Evolutionary conservation across 2,888 invertebrate species (phyloP).

Genomic region (Macroteleia sp.): DNA sequence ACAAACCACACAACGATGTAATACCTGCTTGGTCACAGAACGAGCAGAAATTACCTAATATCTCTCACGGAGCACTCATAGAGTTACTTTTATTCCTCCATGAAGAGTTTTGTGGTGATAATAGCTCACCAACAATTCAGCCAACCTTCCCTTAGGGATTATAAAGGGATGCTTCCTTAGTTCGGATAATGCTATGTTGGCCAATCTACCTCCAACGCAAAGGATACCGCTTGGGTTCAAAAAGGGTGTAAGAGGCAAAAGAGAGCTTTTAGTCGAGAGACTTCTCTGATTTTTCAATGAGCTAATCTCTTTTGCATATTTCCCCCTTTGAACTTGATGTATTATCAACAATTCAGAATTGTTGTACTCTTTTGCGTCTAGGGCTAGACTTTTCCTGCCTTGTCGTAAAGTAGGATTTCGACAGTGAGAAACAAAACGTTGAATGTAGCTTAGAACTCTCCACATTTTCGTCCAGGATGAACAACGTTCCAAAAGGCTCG

Average conservation of each 20-base stretch:
- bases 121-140: neutral
- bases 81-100: neutral
- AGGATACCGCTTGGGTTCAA: neutral
- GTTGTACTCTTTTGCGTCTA: too few relatives aligned
- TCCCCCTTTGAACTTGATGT: too few relatives aligned
- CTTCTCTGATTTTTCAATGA: too few relatives aligned
- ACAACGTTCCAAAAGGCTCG: too few relatives aligned
- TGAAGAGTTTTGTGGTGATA: neutral
- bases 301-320: too few relatives aligned
- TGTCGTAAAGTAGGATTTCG: too few relatives aligned
- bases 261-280: too few relatives aligned
- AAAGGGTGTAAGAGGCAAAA: neutral
- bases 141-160: neutral
- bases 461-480: too few relatives aligned
- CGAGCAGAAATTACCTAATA: neutral
- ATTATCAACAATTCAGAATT: too few relatives aligned
- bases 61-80: neutral
- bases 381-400: too few relatives aligned
- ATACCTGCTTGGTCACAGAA: neutral
- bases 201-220: neutral
- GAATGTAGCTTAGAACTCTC: too few relatives aligned
- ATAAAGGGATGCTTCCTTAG: neutral
- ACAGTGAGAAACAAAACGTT: too few relatives aligned
- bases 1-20: neutral
- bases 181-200: neutral